A percentile compares a stretch with the other conserved stretches of the same genome.
phyloP scores from a whole-genome alignment of 1,140 invertebrate species.

The Ylistrum balloti region DNA sequence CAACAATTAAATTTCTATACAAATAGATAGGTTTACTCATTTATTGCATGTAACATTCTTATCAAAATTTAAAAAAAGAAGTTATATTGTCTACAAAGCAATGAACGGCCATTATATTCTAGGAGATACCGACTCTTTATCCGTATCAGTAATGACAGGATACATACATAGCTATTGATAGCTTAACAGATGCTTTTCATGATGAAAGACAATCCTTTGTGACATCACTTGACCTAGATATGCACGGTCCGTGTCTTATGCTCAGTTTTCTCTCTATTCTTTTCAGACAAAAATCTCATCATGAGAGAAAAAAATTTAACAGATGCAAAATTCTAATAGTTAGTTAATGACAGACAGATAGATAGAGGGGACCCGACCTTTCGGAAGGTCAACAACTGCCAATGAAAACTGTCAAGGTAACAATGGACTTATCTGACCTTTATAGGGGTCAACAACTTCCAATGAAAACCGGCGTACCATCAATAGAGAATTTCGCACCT shows the following conservation, averaged over 20 bases:
- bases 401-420: background rate
- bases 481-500: background rate
- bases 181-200: background rate
- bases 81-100: no score
- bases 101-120: no score
- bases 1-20: no score
- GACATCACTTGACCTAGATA: background rate
- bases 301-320: background rate
- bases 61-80: no score
- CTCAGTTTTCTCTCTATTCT: background rate
- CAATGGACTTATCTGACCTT: background rate
- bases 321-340: slow-evolving; percentile 6
- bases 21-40: no score
- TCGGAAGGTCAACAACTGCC: background rate
- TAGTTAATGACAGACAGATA: slow-evolving; percentile 18
- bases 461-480: slow-evolving; percentile 24
- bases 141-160: no score
- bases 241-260: background rate
- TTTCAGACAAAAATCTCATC: background rate
- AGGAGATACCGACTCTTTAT: no score
- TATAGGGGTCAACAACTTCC: slow-evolving; percentile 1
- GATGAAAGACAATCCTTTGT: background rate
- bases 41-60: no score
- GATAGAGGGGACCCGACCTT: background rate
- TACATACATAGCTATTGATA: background rate